phyloP scores from a whole-genome alignment of 2,797 vertebrate genomes.

The Heteromormyrus szaboi region DNA sequence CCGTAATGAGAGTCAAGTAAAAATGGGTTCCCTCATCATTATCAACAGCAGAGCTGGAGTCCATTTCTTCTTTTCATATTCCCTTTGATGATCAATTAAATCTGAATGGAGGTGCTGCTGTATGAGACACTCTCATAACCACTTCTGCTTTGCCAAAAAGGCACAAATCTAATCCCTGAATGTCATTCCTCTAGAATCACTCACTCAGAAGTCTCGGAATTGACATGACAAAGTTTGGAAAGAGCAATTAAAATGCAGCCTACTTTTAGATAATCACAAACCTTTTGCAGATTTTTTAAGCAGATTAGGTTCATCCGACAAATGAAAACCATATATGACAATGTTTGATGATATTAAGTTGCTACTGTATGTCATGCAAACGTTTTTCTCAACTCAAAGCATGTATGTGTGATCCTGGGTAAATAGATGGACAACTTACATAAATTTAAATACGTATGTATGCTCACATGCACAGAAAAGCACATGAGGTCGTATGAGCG shows the following conservation, averaged over 20 bases:
- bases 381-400: background rate
- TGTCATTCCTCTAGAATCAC: background rate
- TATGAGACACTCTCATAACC: conserved; percentile 65
- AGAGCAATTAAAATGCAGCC: background rate
- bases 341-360: background rate
- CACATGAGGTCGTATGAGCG: background rate
- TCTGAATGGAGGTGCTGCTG: conserved; percentile 66
- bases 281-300: background rate
- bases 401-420: background rate
- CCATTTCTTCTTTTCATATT: conserved; percentile 65
- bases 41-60: conserved; percentile 46
- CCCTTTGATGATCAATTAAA: conserved; percentile 70
- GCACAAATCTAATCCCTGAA: conserved; percentile 41
- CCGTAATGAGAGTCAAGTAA: conserved; percentile 64
- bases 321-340: background rate
- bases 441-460: background rate
- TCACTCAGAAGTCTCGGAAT: background rate
- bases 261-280: background rate
- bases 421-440: background rate
- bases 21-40: conserved; percentile 67
- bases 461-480: background rate
- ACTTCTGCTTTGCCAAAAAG: conserved; percentile 70
- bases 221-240: background rate
- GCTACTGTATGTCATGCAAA: background rate
- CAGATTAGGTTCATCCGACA: background rate